Evolutionary conservation across 2,888 invertebrate genomes (phyloP).

Genomic region (Ferrisia virgata): DNA sequence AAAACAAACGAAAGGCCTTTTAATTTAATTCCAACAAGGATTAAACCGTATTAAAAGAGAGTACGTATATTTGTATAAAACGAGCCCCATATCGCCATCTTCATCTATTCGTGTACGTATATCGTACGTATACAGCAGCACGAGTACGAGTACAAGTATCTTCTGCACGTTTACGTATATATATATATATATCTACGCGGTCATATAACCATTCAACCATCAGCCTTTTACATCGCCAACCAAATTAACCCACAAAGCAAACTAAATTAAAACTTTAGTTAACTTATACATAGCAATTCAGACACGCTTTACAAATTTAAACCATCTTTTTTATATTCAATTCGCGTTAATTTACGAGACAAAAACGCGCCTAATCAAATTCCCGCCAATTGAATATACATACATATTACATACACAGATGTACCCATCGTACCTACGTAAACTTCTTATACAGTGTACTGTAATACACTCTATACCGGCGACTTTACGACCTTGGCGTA

Average conservation of each 20-base stretch:
- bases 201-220: background rate
- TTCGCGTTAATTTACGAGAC: slow-evolving; percentile 1
- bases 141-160: too few relatives aligned
- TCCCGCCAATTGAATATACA: slow-evolving; percentile 1
- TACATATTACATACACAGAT: too few relatives aligned
- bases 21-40: too few relatives aligned
- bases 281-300: background rate
- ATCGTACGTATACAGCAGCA: background rate
- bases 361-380: slow-evolving; percentile 8
- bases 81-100: too few relatives aligned
- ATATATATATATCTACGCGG: background rate
- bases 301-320: background rate
- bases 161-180: background rate
- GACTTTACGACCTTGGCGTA: slow-evolving; percentile 20
- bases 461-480: too few relatives aligned
- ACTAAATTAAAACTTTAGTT: background rate
- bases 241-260: background rate
- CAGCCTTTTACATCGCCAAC: background rate
- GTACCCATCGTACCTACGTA: too few relatives aligned
- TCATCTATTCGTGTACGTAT: too few relatives aligned
- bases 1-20: background rate
- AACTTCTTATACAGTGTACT: too few relatives aligned
- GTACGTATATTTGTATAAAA: too few relatives aligned
- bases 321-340: slow-evolving; percentile 3
- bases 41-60: too few relatives aligned